Conservation (phyloP, 2,797 vertebrate species). For the Dicrostonyx torquatus region DNA sequence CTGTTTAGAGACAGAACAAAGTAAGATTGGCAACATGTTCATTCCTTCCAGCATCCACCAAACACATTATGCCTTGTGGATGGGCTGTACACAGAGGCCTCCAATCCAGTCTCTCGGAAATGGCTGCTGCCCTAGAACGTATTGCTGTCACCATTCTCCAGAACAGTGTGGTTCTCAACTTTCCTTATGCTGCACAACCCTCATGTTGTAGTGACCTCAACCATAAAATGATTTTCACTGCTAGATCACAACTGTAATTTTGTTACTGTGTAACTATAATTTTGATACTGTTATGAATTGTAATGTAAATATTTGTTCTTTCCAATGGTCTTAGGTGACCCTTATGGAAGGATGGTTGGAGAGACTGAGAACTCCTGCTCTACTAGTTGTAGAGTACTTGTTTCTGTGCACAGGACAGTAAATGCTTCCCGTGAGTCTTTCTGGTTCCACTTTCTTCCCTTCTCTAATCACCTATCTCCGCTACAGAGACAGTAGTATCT, state of each 20-base stretch:
- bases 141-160: neutral
- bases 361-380: neutral
- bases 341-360: too few relatives aligned
- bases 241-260: neutral
- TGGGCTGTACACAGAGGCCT: neutral
- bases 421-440: neutral
- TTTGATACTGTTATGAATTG: too few relatives aligned
- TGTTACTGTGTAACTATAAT: neutral
- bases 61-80: neutral
- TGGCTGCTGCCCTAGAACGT: neutral
- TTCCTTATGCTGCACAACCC: neutral
- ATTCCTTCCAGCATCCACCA: constrained; percentile 53
- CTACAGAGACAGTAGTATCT: neutral
- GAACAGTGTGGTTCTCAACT: neutral
- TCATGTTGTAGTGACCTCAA: neutral
- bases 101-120: neutral
- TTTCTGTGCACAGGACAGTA: neutral
- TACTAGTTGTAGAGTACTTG: neutral
- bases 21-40: neutral
- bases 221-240: neutral
- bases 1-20: constrained; percentile 24
- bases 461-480: neutral
- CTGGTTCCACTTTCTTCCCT: neutral
- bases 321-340: neutral
- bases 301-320: neutral